These are phyloP conservation scores for Bhutanitis thaidina DNA, from an alignment of 2,888 invertebrate genomes.

Conservation along the genomic window DNA sequence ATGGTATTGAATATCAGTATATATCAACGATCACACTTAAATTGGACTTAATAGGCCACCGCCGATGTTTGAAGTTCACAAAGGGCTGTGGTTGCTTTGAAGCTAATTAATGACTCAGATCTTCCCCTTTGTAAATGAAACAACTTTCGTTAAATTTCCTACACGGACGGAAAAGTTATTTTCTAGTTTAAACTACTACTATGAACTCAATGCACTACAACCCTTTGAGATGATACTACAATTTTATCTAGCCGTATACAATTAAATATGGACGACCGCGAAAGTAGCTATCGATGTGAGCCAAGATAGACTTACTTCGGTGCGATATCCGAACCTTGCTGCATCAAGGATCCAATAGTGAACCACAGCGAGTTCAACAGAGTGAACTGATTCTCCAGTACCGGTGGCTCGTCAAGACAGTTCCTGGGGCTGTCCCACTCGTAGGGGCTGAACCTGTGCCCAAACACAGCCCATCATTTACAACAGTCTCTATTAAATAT, in stretches of 20 bases:
- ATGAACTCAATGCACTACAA: neutral
- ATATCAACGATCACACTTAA: slow-evolving; percentile 48
- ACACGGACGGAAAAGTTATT: neutral
- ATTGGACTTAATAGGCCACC: slow-evolving; percentile 58
- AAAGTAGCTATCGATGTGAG: slow-evolving; percentile 29
- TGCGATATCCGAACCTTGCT: slow-evolving; percentile 95
- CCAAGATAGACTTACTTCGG: slow-evolving; percentile 86
- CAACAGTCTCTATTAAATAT: slow-evolving; percentile 18
- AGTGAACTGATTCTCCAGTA: slow-evolving; percentile 94
- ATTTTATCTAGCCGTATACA: slow-evolving; percentile 9
- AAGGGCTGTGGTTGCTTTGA: slow-evolving; percentile 74
- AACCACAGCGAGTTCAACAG: slow-evolving; percentile 97
- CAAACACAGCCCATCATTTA: slow-evolving; percentile 63
- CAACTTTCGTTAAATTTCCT: slow-evolving; percentile 11
- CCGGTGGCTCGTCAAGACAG: slow-evolving; percentile 90
- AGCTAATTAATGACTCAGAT: slow-evolving; percentile 71
- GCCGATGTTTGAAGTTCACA: slow-evolving; percentile 72
- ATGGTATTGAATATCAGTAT: slow-evolving; percentile 56
- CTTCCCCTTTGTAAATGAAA: slow-evolving; percentile 54
- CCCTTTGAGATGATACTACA: slow-evolving; percentile 13
- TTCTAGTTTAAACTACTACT: neutral
- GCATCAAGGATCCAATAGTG: slow-evolving; percentile 95
- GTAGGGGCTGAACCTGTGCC: slow-evolving; percentile 92
- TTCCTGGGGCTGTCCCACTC: slow-evolving; percentile 95
- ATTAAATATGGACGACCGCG: slow-evolving; percentile 5